Percentiles rank a stretch among this genome's conserved stretches.
Conservation (phyloP, 2,113 vertebrate species). For the Ptyas mucosa region DNA sequence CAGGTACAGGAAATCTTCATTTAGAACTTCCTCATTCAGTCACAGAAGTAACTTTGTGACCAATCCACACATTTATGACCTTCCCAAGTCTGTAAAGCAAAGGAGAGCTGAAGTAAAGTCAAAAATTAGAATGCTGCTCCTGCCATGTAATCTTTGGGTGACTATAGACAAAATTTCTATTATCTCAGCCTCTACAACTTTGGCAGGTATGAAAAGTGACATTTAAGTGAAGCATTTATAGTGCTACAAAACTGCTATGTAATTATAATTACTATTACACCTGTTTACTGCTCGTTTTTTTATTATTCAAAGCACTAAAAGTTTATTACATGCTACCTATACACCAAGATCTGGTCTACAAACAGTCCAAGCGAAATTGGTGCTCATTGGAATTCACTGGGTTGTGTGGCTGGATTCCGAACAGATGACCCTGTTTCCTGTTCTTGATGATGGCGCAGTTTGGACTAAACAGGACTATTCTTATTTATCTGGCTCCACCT, state of each 20-base stretch:
- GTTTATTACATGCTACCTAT: no score
- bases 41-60: not conserved
- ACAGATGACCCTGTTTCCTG: not conserved
- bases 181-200: not conserved
- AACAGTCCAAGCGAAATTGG: no score
- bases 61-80: not conserved
- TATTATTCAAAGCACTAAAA: no score
- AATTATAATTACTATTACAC: not conserved
- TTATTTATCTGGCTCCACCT: not conserved
- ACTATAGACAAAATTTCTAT: not conserved
- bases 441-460: not conserved
- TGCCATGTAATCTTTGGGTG: not conserved
- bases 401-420: no score
- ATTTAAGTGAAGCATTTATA: not conserved
- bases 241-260: not conserved
- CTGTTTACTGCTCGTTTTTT: not conserved
- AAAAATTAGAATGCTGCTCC: not conserved
- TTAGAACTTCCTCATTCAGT: not conserved
- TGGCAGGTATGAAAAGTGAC: not conserved
- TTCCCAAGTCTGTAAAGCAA: not conserved
- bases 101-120: not conserved
- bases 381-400: no score
- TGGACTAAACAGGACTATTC: not conserved
- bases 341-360: no score
- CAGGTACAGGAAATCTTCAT: not conserved